Evolutionary conservation across 2,888 invertebrate genomes (phyloP).

Genomic region (Cancer borealis): DNA sequence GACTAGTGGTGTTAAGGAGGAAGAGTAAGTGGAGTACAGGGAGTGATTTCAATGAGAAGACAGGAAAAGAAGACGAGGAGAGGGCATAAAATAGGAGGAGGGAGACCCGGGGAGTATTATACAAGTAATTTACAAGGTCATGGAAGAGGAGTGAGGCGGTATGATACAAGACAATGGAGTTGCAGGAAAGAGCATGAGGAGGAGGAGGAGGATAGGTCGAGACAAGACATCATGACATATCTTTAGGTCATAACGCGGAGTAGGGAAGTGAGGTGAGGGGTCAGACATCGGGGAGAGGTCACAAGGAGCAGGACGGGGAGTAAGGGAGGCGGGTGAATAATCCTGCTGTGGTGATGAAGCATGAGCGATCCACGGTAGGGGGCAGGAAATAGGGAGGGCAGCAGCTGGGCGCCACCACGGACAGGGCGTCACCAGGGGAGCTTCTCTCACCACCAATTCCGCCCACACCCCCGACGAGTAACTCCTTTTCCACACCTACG

Average conservation of each 20-base stretch:
- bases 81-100: too few species aligned
- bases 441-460: conserved; percentile 51
- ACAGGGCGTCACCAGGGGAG: conserved; percentile 63
- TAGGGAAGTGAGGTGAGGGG: conserved; percentile 56
- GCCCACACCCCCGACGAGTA: conserved; percentile 54
- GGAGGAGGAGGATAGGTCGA: too few species aligned
- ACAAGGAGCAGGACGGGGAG: conserved; percentile 75
- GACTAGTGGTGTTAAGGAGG: too few species aligned
- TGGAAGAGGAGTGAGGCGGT: too few species aligned
- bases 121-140: too few species aligned
- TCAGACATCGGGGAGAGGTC: conserved; percentile 71
- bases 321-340: conserved; percentile 75
- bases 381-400: conserved; percentile 75
- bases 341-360: conserved; percentile 76
- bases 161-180: neutral
- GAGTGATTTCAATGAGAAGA: neutral
- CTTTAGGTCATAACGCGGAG: conserved; percentile 57
- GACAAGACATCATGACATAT: neutral
- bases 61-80: too few species aligned
- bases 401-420: conserved; percentile 66
- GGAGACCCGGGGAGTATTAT: too few species aligned
- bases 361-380: conserved; percentile 74
- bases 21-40: too few species aligned
- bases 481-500: conserved; percentile 82
- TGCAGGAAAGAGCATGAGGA: too few species aligned